Conservation (phyloP, 2,113 vertebrate genomes). For the Chaetops frenatus region DNA sequence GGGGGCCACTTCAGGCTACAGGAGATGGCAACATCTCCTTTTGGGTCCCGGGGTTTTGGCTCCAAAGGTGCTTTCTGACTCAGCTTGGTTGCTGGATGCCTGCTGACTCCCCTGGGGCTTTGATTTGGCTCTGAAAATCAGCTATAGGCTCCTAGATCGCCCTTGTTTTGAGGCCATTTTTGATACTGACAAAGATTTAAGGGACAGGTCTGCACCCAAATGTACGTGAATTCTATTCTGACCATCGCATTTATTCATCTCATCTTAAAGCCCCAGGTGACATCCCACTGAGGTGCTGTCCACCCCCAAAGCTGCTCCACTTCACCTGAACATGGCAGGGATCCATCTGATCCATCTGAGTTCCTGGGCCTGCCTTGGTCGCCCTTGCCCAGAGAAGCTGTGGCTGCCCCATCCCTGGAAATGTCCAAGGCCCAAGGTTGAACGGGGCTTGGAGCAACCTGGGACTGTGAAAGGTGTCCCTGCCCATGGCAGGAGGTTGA, state of each 20-base stretch:
- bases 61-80: neutral
- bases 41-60: neutral
- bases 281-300: neutral
- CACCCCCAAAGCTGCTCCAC: neutral
- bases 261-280: neutral
- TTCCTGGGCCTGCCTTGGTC: neutral
- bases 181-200: neutral
- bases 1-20: neutral
- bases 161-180: neutral
- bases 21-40: neutral
- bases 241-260: neutral
- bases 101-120: neutral
- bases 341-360: neutral
- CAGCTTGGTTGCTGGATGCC: neutral
- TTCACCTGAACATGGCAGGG: neutral
- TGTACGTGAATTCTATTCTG: neutral
- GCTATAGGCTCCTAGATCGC: neutral
- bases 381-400: neutral
- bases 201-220: neutral
- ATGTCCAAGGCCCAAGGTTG: neutral
- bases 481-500: neutral
- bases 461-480: neutral
- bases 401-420: neutral
- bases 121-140: neutral
- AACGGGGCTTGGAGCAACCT: accelerated